These are phyloP conservation scores for Tribolium castaneum DNA, from an alignment of 1,140 invertebrate species.

Conservation along the genomic window DNA sequence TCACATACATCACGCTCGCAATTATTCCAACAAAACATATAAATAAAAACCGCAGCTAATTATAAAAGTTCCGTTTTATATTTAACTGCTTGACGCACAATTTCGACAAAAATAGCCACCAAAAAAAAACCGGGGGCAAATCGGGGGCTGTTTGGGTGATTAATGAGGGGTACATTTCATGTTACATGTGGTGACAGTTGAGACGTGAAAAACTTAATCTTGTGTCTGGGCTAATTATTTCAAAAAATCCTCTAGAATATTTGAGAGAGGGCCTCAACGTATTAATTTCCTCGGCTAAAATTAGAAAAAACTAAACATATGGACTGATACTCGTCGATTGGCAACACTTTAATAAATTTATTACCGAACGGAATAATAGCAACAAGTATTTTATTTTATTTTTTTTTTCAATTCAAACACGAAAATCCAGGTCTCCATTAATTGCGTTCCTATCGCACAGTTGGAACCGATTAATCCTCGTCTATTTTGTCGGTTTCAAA, in stretches of 20 bases:
- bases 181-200: not conserved
- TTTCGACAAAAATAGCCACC: conserved; percentile 5
- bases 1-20: conserved; percentile 28
- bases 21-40: conserved; percentile 31
- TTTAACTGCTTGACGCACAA: conserved; percentile 2
- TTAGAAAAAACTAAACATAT: not conserved
- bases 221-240: not conserved
- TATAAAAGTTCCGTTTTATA: conserved; percentile 23
- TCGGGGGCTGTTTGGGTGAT: not conserved
- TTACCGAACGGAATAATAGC: not conserved
- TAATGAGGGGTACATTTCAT: not conserved
- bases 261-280: too few species aligned
- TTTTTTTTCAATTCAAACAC: not conserved
- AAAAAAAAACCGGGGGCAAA: not conserved
- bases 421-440: not conserved
- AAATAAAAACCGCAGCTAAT: conserved; percentile 23
- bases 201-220: not conserved
- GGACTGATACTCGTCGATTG: not conserved
- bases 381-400: not conserved
- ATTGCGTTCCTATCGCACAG: not conserved
- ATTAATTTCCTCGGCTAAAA: not conserved
- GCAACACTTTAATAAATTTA: not conserved
- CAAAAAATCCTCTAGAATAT: not conserved
- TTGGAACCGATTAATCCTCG: not conserved
- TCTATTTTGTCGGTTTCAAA: not conserved